Conservation (phyloP, 2,888 invertebrate species). For the Metellina segmentata region DNA sequence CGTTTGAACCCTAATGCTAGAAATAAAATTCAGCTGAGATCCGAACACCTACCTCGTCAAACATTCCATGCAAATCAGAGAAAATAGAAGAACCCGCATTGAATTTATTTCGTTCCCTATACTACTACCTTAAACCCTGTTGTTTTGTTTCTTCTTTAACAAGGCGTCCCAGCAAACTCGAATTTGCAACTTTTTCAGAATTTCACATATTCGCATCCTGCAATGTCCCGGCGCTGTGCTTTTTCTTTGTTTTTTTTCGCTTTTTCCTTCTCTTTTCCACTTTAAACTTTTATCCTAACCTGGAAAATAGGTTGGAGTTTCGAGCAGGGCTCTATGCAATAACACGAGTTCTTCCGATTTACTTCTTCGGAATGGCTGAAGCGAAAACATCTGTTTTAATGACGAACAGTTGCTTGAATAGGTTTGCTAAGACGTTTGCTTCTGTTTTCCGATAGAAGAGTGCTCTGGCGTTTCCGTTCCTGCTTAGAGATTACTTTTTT, state of each 20-base stretch:
- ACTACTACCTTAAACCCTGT: constrained; percentile 7
- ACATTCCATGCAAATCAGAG: constrained; percentile 48
- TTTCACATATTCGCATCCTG: constrained; percentile 19
- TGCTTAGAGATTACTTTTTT: background rate
- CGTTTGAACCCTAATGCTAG: constrained; percentile 7
- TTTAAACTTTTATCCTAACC: constrained; percentile 34
- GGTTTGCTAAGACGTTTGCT: background rate
- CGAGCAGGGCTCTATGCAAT: background rate
- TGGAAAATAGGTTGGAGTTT: constrained; percentile 23
- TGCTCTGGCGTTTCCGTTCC: background rate
- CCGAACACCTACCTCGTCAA: constrained; percentile 33
- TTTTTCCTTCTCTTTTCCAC: background rate
- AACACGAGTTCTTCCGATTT: background rate
- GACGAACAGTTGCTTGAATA: background rate
- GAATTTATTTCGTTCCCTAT: constrained; percentile 40
- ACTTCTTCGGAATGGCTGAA: background rate
- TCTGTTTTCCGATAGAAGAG: background rate
- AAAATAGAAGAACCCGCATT: constrained; percentile 35
- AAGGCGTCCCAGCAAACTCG: constrained; percentile 34
- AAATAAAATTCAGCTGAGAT: constrained; percentile 9
- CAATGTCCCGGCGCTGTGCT: background rate
- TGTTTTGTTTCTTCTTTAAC: constrained; percentile 46
- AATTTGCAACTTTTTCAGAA: constrained; percentile 59
- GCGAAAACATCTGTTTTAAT: constrained; percentile 25
- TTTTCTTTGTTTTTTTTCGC: background rate